Percentiles rank a stretch among this genome's conserved stretches.
Evolutionary conservation across 2,113 vertebrate species (phyloP).

Genomic region (Typhlomys cinereus): DNA sequence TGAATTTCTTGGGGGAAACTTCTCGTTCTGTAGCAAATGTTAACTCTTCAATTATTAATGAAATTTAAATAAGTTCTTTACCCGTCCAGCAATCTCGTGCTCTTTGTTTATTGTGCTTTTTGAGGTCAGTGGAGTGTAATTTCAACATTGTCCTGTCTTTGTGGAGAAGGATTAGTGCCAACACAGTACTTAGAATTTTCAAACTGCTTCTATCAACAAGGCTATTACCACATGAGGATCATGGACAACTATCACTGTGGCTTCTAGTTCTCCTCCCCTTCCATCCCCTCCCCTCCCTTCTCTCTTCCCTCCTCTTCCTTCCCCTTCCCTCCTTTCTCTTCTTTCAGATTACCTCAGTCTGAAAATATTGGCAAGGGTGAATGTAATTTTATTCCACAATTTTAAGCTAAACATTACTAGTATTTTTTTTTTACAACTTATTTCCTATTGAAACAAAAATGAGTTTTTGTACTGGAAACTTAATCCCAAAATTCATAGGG

Average conservation of each 20-base stretch:
- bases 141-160: slow-evolving; percentile 38
- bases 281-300: too few relatives aligned
- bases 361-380: not conserved
- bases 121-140: not conserved
- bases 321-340: too few relatives aligned
- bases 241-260: slow-evolving; percentile 23
- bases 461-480: too few relatives aligned
- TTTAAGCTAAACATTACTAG: slow-evolving; percentile 20
- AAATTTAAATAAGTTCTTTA: slow-evolving; percentile 4
- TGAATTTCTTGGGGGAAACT: not conserved
- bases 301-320: too few relatives aligned
- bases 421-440: slow-evolving; percentile 13
- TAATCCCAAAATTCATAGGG: too few relatives aligned
- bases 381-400: slow-evolving; percentile 19
- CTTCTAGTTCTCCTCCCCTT: not conserved
- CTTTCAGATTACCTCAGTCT: not conserved
- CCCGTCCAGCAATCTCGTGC: not conserved
- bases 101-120: slow-evolving; percentile 31
- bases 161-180: not conserved
- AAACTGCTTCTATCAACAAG: not conserved
- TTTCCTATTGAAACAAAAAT: slow-evolving; percentile 34
- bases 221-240: slow-evolving; percentile 10
- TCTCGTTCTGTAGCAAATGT: slow-evolving; percentile 26
- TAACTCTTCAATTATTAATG: not conserved
- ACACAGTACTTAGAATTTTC: slow-evolving; percentile 36